Conservation (phyloP, 2,113 vertebrate species). For the Acanthisitta chloris region DNA sequence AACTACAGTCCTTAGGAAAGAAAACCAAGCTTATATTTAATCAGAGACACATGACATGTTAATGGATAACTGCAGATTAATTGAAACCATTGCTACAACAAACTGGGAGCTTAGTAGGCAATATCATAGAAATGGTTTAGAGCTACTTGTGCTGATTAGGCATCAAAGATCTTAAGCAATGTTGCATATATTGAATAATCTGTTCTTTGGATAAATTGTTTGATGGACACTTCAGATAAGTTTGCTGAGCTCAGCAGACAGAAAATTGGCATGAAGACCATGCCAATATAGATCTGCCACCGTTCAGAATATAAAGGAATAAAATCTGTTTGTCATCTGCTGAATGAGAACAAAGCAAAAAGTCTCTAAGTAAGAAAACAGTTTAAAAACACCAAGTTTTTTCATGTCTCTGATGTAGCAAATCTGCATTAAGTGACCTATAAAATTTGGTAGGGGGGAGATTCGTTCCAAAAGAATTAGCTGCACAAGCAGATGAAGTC, state of each 20-base stretch:
- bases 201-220: background rate
- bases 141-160: background rate
- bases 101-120: constrained; percentile 15
- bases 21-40: constrained; percentile 3
- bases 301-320: background rate
- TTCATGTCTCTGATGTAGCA: background rate
- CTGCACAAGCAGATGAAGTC: background rate
- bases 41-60: constrained; percentile 7
- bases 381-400: background rate
- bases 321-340: background rate
- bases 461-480: background rate
- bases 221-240: background rate
- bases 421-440: background rate
- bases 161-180: background rate
- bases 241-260: background rate
- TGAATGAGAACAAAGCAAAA: background rate
- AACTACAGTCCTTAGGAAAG: background rate
- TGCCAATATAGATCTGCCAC: background rate
- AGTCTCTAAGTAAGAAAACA: background rate
- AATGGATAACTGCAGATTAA: constrained; percentile 33
- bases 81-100: constrained; percentile 37
- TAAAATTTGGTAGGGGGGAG: background rate
- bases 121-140: background rate
- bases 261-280: background rate
- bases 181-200: background rate